phyloP scores from a whole-genome alignment of 1,140 invertebrate genomes.

The Drosophila aff. region DNA sequence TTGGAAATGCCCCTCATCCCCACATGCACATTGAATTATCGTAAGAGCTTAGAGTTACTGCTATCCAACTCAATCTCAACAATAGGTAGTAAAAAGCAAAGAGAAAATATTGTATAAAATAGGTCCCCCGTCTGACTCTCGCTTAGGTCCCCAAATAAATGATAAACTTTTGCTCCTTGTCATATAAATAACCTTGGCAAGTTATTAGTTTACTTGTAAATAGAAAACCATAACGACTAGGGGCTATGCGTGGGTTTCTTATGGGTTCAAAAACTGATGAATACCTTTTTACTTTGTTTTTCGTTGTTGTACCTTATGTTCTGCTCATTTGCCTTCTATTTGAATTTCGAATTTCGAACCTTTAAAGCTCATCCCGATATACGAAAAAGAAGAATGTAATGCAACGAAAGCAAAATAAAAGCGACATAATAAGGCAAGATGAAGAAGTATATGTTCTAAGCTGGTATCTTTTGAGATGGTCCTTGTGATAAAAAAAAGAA shows the following conservation, averaged over 20 bases:
- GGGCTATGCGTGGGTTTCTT: conserved; percentile 1
- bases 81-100: background rate
- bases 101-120: background rate
- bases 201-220: conserved; percentile 18
- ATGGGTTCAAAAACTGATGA: conserved; percentile 13
- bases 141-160: background rate
- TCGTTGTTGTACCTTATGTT: conserved; percentile 5
- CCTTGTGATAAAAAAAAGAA: conserved; percentile 88
- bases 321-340: conserved; percentile 16
- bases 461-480: conserved; percentile 99
- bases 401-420: conserved; percentile 20
- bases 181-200: conserved; percentile 1
- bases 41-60: conserved; percentile 8
- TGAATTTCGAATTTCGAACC: background rate
- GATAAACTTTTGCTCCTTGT: background rate
- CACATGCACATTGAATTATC: conserved; percentile 8
- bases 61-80: background rate
- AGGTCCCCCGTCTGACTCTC: background rate
- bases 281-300: background rate
- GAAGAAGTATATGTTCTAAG: conserved; percentile 64
- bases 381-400: conserved; percentile 12
- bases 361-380: conserved; percentile 13
- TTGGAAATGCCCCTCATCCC: background rate
- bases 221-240: background rate
- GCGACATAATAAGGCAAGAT: conserved; percentile 13